Evolutionary conservation across 2,113 vertebrate species (phyloP), one percentile per base, ranked within the genome.

Genomic region (Boulengeromyrus knoepffleri): DNA sequence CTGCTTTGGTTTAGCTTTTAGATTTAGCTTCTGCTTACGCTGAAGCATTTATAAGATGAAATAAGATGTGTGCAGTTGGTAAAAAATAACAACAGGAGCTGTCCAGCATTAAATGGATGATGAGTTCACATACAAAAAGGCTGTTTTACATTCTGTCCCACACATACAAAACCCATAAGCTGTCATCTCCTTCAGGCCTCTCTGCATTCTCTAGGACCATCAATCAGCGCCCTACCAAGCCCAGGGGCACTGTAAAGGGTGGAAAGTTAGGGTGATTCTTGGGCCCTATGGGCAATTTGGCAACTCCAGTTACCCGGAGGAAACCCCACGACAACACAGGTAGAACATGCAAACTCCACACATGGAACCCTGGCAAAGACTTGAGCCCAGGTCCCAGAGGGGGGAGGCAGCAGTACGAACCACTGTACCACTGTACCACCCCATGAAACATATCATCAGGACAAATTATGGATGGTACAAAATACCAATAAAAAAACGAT

Each of bases 61-160:
- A 50, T 89, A 27, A 13, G 27, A 27, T 39, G 31, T 89, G 27
- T 45, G 9, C 47, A 84, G 31, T 50, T 49, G 58, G 83, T 85
- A 47, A 86, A 84, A 42, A 85, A 89, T 19, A 47, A 47, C 21
- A 45, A 27, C 15, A 5, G 47, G 77, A 83, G 21, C 27, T 90
- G 46, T 17, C 45, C 45, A 45, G 53, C n/a, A 87, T 70, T 49
- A 87, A 80, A 77, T 17, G 21, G 31, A 50, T 42, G 56, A 87
- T 74, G 62, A 58, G 70, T 4, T 47, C 77, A n/a, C n/a, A 53
- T 47, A 52, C 12, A 62, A 70, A 50, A 36, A 21, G 62, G 31
- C 58, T 90, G 49, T 85, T 90, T 52, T 42, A 52, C 85, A 88
- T 88, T 87, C 89, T 53, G 47, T 46, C 15, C 89, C 85, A 50